A percentile compares a stretch with the other conserved stretches of the same genome.
These are phyloP conservation scores for Parapristionchus giblindavisi DNA, from an alignment of 2,888 invertebrate genomes.

Conservation along the genomic window DNA sequence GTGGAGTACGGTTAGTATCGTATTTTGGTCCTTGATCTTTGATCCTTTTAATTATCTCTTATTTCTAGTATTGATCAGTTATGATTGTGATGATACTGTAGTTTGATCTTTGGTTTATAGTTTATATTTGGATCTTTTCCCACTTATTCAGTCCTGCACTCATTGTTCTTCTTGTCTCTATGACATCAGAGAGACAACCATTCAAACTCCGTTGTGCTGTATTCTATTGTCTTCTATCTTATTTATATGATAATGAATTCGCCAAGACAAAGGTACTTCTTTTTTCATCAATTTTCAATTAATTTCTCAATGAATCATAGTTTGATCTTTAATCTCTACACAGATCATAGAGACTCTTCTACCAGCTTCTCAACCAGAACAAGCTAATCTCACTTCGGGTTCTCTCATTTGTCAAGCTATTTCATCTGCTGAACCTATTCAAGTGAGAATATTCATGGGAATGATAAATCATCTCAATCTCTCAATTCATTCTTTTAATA, in stretches of 20 bases:
- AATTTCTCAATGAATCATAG: too few species aligned
- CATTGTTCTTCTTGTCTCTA: slow-evolving; percentile 92
- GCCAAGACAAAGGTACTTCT: slow-evolving; percentile 72
- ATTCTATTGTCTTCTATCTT: slow-evolving; percentile 96
- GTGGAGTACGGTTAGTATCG: slow-evolving; percentile 41
- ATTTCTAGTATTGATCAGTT: too few species aligned
- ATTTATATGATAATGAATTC: slow-evolving; percentile 88
- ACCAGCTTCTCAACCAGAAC: slow-evolving; percentile 80
- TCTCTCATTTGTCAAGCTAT: slow-evolving; percentile 48
- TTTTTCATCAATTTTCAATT: slow-evolving; percentile 16
- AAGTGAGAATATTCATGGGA: background rate
- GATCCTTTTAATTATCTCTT: too few species aligned
- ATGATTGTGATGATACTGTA: too few species aligned
- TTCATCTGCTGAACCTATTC: slow-evolving; percentile 48
- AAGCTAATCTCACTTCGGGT: slow-evolving; percentile 46
- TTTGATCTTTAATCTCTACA: too few species aligned
- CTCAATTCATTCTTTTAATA: background rate
- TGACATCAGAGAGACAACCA: slow-evolving; percentile 98
- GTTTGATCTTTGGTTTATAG: too few species aligned
- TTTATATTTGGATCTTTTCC: too few species aligned
- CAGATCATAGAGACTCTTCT: slow-evolving; percentile 88
- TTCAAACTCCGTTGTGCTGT: slow-evolving; percentile 89
- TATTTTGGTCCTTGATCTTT: background rate
- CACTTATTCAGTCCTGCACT: slow-evolving; percentile 82
- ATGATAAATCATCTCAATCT: background rate